Percentiles rank a stretch among this genome's conserved stretches.
phyloP scores from a whole-genome alignment of 2,888 invertebrate species.

The Sthenelais limicola region DNA sequence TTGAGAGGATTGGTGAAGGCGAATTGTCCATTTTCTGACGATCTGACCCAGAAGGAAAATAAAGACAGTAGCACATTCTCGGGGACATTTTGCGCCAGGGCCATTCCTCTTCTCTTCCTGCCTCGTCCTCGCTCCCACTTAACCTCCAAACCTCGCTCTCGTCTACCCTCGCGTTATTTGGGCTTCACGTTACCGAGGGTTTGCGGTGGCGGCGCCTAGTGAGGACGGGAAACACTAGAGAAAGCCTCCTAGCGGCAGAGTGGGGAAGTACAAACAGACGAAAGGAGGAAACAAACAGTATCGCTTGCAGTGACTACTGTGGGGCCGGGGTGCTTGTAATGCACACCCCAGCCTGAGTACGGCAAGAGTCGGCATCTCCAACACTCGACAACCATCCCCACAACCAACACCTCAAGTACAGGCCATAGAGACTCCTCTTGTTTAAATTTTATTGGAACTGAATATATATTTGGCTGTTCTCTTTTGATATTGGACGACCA shows the following conservation, averaged over 20 bases:
- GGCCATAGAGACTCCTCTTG: no score
- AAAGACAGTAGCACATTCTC: no score
- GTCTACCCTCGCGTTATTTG: conserved; percentile 22
- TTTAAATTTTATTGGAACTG: no score
- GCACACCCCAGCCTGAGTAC: conserved; percentile 7
- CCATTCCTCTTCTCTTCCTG: background rate
- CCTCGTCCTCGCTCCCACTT: background rate
- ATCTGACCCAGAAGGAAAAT: no score
- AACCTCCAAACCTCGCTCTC: conserved; percentile 23
- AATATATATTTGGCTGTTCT: no score
- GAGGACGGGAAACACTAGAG: background rate
- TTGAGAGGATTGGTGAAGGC: no score
- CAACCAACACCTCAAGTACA: no score
- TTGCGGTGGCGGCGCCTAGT: background rate
- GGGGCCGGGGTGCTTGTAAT: conserved; percentile 2
- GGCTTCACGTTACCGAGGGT: conserved; percentile 26
- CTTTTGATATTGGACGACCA: no score
- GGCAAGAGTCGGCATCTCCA: no score
- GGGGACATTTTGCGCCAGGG: no score
- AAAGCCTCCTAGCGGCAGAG: conserved; percentile 12
- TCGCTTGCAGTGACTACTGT: conserved; percentile 11
- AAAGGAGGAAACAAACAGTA: conserved; percentile 7
- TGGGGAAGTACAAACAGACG: conserved; percentile 17
- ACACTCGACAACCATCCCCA: no score
- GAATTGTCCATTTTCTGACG: no score